A percentile compares a stretch with the other conserved stretches of the same genome.
Evolutionary conservation across 2,888 invertebrate species (phyloP).

Genomic region (Pammene fasciana): DNA sequence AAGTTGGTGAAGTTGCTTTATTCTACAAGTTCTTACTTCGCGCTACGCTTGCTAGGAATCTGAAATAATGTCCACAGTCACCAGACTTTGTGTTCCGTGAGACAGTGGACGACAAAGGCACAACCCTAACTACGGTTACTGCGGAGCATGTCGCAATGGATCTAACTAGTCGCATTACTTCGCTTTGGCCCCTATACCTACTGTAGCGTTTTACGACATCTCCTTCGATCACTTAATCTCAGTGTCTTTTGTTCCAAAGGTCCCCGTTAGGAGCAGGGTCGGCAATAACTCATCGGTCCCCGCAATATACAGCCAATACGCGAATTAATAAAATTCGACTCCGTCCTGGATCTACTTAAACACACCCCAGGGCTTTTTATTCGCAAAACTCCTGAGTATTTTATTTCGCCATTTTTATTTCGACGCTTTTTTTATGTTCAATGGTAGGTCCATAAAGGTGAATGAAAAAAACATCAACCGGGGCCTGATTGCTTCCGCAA

Average conservation of each 20-base stretch:
- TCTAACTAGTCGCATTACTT: conserved; percentile 38
- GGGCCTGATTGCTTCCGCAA: conserved; percentile 49
- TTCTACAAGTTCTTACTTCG: conserved; percentile 59
- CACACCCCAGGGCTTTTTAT: conserved; percentile 50
- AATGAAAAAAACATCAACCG: conserved; percentile 57
- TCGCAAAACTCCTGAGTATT: conserved; percentile 50
- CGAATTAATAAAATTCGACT: conserved; percentile 57
- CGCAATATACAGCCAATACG: conserved; percentile 58
- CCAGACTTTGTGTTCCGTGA: conserved; percentile 56
- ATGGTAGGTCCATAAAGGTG: conserved; percentile 53
- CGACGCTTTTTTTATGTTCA: conserved; percentile 53
- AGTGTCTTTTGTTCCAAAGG: conserved; percentile 59
- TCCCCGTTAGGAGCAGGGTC: conserved; percentile 52
- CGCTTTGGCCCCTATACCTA: conserved; percentile 48
- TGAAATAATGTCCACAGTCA: conserved; percentile 56
- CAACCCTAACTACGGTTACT: conserved; percentile 10
- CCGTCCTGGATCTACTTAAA: conserved; percentile 53
- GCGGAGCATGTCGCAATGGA: conserved; percentile 32
- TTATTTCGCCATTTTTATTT: conserved; percentile 55
- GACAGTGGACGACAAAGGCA: conserved; percentile 41
- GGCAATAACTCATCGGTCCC: conserved; percentile 60
- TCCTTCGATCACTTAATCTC: conserved; percentile 56
- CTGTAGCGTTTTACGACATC: conserved; percentile 55
- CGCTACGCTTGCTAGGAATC: conserved; percentile 57
- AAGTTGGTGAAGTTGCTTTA: conserved; percentile 63